Percentiles rank a stretch among this genome's conserved stretches.
Conservation (phyloP, 2,797 vertebrate genomes). For the Sarcophilus harrisii region DNA sequence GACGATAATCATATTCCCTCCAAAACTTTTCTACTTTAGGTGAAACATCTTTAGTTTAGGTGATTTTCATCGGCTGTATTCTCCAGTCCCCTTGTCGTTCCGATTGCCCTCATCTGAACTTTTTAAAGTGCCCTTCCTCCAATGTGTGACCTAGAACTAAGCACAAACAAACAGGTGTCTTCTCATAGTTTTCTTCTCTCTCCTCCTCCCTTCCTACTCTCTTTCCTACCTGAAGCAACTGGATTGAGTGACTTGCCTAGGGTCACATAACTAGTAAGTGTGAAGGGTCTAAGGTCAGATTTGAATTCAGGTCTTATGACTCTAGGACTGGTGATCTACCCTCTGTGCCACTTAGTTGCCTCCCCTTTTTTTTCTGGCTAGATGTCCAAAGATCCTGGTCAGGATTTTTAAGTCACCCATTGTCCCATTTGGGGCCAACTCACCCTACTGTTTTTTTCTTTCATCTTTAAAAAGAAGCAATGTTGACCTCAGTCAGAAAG, state of each 20-base stretch:
- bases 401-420: constrained; percentile 31
- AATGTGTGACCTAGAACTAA: background rate
- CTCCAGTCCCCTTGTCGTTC: background rate
- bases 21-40: background rate
- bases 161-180: background rate
- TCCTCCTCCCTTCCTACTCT: no score
- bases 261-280: no score
- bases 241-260: no score
- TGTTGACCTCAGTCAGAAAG: background rate
- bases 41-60: background rate
- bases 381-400: no score
- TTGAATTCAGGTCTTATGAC: no score
- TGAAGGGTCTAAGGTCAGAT: no score
- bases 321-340: no score
- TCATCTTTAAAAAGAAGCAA: constrained; percentile 3
- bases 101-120: background rate
- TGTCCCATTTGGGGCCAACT: background rate
- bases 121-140: background rate
- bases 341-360: no score
- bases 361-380: no score
- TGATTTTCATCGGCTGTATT: background rate
- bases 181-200: background rate
- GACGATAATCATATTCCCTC: background rate
- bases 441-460: background rate
- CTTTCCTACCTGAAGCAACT: no score